Conservation (phyloP, 2,113 vertebrate genomes). For the Callaeas wilsoni region DNA sequence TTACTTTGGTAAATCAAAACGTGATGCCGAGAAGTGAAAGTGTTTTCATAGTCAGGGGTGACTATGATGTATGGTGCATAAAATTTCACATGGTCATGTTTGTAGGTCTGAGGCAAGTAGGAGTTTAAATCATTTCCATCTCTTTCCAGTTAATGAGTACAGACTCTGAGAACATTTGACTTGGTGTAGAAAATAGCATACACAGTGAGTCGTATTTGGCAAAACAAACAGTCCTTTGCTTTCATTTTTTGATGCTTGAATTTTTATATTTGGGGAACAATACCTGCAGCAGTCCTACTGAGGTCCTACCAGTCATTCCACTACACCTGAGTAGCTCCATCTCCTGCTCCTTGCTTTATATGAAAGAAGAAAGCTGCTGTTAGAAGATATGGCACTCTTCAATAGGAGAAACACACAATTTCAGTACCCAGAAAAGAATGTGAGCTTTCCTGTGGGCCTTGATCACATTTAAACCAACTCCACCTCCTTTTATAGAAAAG, state of each 20-base stretch:
- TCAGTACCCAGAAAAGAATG: not conserved
- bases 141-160: not conserved
- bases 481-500: not conserved
- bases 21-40: not conserved
- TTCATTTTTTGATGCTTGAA: not conserved
- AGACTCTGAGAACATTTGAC: not conserved
- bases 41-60: not conserved
- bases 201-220: not conserved
- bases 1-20: not conserved
- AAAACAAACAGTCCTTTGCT: not conserved
- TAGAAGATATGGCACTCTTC: not conserved
- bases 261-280: not conserved
- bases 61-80: not conserved
- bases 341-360: not conserved
- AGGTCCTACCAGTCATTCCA: not conserved
- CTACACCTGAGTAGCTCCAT: not conserved
- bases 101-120: not conserved
- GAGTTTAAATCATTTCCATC: not conserved
- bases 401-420: not conserved
- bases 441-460: not conserved
- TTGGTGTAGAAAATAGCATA: not conserved
- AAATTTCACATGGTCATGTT: not conserved
- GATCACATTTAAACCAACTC: not conserved
- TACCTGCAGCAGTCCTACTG: not conserved
- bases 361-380: not conserved